Evolutionary conservation across 2,113 vertebrate genomes (phyloP).

Genomic region (Carassius carassius): DNA sequence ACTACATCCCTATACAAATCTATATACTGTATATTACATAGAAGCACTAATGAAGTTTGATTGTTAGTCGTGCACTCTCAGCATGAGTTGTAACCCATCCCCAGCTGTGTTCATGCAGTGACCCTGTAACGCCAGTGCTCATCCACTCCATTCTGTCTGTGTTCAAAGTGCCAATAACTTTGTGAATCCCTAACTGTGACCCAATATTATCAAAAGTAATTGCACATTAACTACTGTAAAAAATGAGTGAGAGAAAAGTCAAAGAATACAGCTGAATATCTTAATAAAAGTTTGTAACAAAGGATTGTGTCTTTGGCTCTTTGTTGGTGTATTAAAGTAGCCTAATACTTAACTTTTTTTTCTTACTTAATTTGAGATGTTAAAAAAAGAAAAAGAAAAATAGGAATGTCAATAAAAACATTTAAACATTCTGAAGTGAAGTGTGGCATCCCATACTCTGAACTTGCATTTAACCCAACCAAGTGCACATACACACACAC

Average conservation of each 20-base stretch:
- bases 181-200: constrained; percentile 86
- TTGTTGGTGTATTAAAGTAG: not conserved
- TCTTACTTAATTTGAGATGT: too few species aligned
- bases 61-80: constrained; percentile 82
- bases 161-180: constrained; percentile 92
- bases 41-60: constrained; percentile 76
- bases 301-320: constrained; percentile 30
- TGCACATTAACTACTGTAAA: constrained; percentile 92
- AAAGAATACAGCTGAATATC: constrained; percentile 79
- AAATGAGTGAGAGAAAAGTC: constrained; percentile 77
- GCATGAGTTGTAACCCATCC: constrained; percentile 82
- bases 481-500: too few species aligned
- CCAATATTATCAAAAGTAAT: constrained; percentile 84
- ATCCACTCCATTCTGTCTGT: constrained; percentile 74
- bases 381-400: too few species aligned
- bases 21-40: constrained; percentile 83
- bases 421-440: too few species aligned
- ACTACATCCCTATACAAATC: constrained; percentile 65
- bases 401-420: too few species aligned
- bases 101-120: constrained; percentile 71
- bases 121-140: constrained; percentile 75
- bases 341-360: too few species aligned
- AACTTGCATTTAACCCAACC: too few species aligned
- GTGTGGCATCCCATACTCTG: too few species aligned
- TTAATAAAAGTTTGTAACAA: constrained; percentile 91